A percentile compares a stretch with the other conserved stretches of the same genome.
phyloP scores from a whole-genome alignment of 2,113 vertebrate species.

The western clawed frog (Xenopus tropicalis) region DNA sequence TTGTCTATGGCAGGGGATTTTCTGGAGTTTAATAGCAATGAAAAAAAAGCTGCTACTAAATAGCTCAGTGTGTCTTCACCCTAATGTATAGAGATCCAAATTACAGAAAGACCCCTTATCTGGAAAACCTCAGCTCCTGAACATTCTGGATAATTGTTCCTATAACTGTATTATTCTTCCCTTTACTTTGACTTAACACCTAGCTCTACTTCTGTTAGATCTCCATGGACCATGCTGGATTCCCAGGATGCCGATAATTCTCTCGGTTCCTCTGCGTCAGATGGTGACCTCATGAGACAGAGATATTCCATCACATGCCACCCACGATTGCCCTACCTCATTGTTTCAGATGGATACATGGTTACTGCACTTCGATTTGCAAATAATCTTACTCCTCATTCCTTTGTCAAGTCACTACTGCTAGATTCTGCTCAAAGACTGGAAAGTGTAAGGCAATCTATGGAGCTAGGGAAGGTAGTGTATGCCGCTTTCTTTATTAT shows the following conservation, averaged over 20 bases:
- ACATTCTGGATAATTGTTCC: too few species aligned
- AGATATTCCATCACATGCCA: conserved; percentile 87
- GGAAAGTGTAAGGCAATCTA: conserved; percentile 59
- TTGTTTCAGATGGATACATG: conserved; percentile 94
- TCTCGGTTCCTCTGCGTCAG: conserved; percentile 76
- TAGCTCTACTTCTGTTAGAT: conserved; percentile 55
- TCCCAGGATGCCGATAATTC: conserved; percentile 62
- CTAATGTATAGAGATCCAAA: too few species aligned
- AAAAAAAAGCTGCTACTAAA: too few species aligned
- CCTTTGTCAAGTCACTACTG: conserved; percentile 70
- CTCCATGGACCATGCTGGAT: conserved; percentile 56
- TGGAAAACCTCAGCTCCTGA: too few species aligned
- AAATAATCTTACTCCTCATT: conserved; percentile 64
- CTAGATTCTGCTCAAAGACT: conserved; percentile 73
- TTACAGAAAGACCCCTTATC: too few species aligned
- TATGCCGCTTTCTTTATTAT: neutral
- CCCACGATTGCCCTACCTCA: conserved; percentile 75
- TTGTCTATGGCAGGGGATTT: too few species aligned
- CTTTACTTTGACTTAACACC: too few species aligned
- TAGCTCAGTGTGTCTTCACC: too few species aligned
- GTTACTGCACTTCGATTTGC: conserved; percentile 75
- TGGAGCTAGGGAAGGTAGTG: conserved; percentile 60
- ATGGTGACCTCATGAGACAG: conserved; percentile 77
- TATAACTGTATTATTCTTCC: too few species aligned
- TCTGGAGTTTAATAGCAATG: too few species aligned